These are phyloP conservation scores for Panthera leo DNA, from an alignment of 2,113 vertebrate species.

Conservation along the genomic window DNA sequence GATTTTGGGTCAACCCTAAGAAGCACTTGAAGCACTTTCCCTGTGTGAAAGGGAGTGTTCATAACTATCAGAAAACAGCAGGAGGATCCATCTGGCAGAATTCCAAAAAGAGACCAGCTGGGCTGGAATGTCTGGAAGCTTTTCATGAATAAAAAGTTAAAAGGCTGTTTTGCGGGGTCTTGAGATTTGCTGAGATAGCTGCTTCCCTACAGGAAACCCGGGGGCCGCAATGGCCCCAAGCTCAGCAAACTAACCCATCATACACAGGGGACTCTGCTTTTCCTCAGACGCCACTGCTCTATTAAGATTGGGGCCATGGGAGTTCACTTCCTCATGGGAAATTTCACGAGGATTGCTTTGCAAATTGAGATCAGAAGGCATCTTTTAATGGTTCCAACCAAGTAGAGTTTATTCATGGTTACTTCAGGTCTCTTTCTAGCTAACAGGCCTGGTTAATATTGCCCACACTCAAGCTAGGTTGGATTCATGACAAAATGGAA, in stretches of 20 bases:
- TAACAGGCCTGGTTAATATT: not conserved
- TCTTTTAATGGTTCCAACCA: not conserved
- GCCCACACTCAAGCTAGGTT: not conserved
- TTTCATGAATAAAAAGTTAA: constrained; percentile 25
- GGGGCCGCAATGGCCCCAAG: not conserved
- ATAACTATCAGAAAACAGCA: constrained; percentile 39
- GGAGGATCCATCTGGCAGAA: constrained; percentile 26
- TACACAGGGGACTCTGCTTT: not conserved
- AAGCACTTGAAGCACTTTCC: constrained; percentile 45
- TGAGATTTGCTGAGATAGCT: not conserved
- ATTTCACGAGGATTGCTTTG: not conserved
- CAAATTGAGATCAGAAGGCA: not conserved
- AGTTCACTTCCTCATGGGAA: not conserved
- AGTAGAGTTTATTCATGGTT: not conserved
- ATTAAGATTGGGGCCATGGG: not conserved
- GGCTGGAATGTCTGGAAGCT: not conserved
- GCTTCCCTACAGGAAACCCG: constrained; percentile 33
- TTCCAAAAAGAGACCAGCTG: not conserved
- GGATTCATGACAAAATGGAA: not conserved
- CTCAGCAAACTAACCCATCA: not conserved
- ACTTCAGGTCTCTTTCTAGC: not conserved
- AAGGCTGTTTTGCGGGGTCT: constrained; percentile 23
- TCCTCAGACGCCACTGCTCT: not conserved
- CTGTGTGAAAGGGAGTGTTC: constrained; percentile 59
- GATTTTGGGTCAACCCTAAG: constrained; percentile 10